phyloP scores from a whole-genome alignment of 2,888 invertebrate species.

The Theretra japonica region DNA sequence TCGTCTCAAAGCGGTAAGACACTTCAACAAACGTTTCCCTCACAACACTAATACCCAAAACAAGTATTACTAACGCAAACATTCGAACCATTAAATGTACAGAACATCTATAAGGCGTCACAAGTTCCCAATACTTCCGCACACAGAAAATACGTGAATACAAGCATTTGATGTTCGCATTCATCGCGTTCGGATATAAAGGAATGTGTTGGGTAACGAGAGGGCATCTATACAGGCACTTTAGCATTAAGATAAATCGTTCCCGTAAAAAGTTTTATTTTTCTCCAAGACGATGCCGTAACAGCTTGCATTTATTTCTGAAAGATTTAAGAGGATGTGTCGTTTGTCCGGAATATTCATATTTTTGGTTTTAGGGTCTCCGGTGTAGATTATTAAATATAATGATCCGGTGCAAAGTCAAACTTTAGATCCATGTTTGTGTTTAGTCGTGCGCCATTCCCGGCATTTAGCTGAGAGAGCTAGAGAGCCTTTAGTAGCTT shows the following conservation, averaged over 20 bases:
- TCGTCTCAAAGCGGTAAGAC: background rate
- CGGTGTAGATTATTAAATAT: no score
- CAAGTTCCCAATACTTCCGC: background rate
- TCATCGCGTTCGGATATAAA: constrained; percentile 46
- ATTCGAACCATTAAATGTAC: background rate
- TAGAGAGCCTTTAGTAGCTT: no score
- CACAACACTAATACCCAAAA: no score
- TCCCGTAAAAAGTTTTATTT: constrained; percentile 63
- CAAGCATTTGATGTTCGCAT: constrained; percentile 30
- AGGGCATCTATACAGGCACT: constrained; percentile 50
- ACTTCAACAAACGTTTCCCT: no score
- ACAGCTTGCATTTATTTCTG: constrained; percentile 69
- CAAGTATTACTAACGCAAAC: no score
- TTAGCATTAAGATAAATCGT: constrained; percentile 62
- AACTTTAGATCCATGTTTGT: no score
- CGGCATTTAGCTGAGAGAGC: no score
- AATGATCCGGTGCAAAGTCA: no score
- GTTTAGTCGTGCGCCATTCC: no score
- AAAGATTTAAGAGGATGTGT: constrained; percentile 53
- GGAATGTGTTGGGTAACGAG: constrained; percentile 49
- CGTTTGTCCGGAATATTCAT: background rate
- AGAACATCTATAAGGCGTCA: background rate
- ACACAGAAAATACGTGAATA: background rate
- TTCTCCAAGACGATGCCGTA: constrained; percentile 52
- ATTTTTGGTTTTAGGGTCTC: no score